Percentiles rank a stretch among this genome's conserved stretches.
Evolutionary conservation across 2,113 vertebrate species (phyloP).

Genomic region (Syngnathus floridae): DNA sequence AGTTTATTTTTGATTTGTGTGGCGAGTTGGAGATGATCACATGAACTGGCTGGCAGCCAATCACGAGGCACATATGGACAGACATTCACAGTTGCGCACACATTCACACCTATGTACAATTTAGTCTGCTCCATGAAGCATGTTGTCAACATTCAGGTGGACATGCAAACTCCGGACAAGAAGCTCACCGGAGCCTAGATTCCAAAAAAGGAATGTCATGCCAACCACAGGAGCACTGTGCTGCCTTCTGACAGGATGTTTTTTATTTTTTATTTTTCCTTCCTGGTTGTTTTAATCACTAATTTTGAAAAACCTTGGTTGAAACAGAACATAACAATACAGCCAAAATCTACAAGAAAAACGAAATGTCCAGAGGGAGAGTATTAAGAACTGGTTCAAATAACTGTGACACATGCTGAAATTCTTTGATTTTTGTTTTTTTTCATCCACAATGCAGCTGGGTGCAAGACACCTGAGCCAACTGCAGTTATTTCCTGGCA

Average conservation of each 20-base stretch:
- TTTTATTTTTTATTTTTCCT: background rate
- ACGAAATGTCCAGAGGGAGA: background rate
- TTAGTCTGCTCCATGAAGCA: background rate
- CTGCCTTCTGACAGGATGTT: too few relatives aligned
- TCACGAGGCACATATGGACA: background rate
- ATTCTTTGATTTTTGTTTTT: background rate
- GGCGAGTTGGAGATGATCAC: background rate
- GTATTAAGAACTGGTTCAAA: background rate
- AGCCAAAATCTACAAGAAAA: background rate
- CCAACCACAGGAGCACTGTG: too few relatives aligned
- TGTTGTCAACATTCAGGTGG: background rate
- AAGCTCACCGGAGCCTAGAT: too few relatives aligned
- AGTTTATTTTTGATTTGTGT: background rate
- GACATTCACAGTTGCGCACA: too few relatives aligned
- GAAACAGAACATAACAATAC: background rate
- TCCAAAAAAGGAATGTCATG: too few relatives aligned
- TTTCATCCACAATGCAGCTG: constrained; percentile 4
- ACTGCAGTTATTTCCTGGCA: constrained; percentile 10
- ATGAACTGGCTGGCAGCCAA: background rate
- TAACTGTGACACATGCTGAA: background rate
- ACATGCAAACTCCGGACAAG: too few relatives aligned
- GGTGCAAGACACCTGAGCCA: constrained; percentile 11
- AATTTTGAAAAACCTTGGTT: background rate
- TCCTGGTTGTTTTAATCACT: background rate
- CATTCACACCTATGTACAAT: background rate